Conservation (phyloP, 1,140 invertebrate genomes). For the Apis florea region DNA sequence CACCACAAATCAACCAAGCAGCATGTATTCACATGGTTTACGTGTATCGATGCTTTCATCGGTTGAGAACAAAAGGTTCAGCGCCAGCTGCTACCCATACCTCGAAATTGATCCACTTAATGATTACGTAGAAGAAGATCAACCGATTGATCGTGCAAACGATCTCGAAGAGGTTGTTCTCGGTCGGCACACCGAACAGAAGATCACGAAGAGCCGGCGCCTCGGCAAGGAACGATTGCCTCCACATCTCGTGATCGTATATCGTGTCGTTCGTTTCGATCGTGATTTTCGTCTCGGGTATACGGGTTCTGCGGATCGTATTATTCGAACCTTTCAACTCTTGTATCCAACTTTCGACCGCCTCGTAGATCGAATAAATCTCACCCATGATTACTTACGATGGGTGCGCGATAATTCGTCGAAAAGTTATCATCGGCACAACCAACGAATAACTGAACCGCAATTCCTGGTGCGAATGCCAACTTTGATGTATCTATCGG, state of each 20-base stretch:
- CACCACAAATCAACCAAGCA: background rate
- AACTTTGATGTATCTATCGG: constrained; percentile 37
- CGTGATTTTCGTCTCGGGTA: background rate
- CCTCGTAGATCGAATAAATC: constrained; percentile 32
- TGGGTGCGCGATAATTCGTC: constrained; percentile 7
- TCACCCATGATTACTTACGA: constrained; percentile 37
- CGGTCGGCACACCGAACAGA: constrained; percentile 49
- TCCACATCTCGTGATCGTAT: background rate
- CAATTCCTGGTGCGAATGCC: constrained; percentile 7
- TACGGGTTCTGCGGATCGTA: background rate
- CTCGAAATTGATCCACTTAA: constrained; percentile 70
- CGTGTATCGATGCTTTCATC: background rate
- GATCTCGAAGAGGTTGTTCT: constrained; percentile 51
- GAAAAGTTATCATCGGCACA: constrained; percentile 38
- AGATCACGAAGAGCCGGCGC: constrained; percentile 56
- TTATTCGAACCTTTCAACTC: background rate
- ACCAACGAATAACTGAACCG: constrained; percentile 48
- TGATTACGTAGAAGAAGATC: constrained; percentile 63
- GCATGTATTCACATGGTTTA: background rate
- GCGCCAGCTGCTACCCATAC: constrained; percentile 56
- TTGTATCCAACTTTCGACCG: constrained; percentile 19
- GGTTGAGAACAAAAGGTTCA: constrained; percentile 34
- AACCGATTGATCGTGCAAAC: constrained; percentile 64
- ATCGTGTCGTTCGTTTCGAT: constrained; percentile 33
- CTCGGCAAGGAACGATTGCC: constrained; percentile 42